phyloP scores from a whole-genome alignment of 37 sponge, comb jelly and placozoan species.

The Haliclona indistincta region DNA sequence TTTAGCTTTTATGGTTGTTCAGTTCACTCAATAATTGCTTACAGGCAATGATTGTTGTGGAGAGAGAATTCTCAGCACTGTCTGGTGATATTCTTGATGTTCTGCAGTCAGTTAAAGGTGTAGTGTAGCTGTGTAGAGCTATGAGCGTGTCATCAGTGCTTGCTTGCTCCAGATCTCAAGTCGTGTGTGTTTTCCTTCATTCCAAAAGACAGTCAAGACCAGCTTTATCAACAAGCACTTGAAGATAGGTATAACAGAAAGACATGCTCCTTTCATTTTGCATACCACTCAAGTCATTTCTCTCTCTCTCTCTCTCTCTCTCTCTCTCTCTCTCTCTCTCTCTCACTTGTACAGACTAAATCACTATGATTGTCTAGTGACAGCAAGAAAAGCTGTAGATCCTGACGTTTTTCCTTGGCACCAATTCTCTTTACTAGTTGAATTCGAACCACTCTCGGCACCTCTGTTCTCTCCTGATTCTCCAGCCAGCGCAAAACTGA shows the following conservation, averaged over 20 bases:
- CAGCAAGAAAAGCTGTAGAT: conserved; percentile 1
- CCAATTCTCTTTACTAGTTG: conserved; percentile 57
- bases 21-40: too few relatives aligned
- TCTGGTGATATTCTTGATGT: conserved; percentile 63
- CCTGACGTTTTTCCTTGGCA: conserved; percentile 70
- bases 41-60: conserved; percentile 51
- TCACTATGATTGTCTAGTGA: conserved; percentile 69
- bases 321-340: background rate
- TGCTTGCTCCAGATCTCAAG: conserved; percentile 30
- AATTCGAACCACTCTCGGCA: conserved; percentile 40
- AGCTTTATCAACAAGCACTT: conserved; percentile 41
- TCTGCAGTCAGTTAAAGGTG: conserved; percentile 44
- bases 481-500: conserved; percentile 5
- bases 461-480: conserved; percentile 18
- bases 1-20: too few relatives aligned
- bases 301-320: background rate
- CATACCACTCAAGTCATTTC: background rate
- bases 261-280: background rate
- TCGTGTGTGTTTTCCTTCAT: conserved; percentile 63
- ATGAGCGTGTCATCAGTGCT: background rate
- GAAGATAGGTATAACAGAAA: conserved; percentile 36
- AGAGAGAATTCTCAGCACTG: conserved; percentile 48
- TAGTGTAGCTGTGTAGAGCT: background rate
- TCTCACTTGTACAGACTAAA: conserved; percentile 41
- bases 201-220: conserved; percentile 9